Evolutionary conservation across 2,113 vertebrate genomes (phyloP).

Genomic region (Centropus bengalensis): DNA sequence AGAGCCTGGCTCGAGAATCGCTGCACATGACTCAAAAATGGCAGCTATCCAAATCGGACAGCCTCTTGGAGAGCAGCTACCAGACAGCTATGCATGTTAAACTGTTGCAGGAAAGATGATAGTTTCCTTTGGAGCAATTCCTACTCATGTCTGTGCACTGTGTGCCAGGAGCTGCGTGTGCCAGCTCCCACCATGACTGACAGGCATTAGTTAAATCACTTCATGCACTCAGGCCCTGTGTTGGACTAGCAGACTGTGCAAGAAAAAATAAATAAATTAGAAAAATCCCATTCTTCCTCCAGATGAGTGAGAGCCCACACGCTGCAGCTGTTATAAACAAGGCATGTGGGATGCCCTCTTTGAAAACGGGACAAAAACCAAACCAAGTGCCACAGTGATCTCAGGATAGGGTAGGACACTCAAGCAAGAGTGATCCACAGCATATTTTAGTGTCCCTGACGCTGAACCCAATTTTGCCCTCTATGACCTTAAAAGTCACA

Average conservation of each 20-base stretch:
- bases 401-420: background rate
- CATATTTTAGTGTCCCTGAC: background rate
- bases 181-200: background rate
- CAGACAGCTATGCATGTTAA: background rate
- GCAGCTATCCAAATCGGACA: background rate
- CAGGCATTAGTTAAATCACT: background rate
- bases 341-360: background rate
- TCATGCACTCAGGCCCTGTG: background rate
- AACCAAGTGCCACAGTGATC: background rate
- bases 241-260: background rate
- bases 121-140: background rate
- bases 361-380: background rate
- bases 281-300: background rate
- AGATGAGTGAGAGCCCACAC: background rate
- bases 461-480: background rate
- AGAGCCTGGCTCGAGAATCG: background rate
- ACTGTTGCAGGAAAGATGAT: background rate
- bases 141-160: background rate
- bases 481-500: background rate
- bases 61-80: background rate
- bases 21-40: background rate
- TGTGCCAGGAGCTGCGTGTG: background rate
- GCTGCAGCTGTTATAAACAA: background rate
- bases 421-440: background rate
- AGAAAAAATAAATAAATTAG: background rate